A percentile compares a stretch with the other conserved stretches of the same genome.
Conservation (phyloP, 2,888 invertebrate species). For the Tenthredo livida region DNA sequence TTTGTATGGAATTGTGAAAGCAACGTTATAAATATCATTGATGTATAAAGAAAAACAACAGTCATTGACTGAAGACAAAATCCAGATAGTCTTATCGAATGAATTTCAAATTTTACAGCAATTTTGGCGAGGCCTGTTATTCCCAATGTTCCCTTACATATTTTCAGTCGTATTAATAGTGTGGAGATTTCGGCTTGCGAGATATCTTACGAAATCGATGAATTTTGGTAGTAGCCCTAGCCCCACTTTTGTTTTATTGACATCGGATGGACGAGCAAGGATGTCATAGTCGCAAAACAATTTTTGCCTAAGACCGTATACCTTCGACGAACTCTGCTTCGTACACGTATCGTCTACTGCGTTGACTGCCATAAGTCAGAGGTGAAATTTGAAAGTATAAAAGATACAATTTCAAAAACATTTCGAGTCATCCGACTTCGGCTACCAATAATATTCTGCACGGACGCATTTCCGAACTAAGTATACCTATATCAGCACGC, state of each 20-base stretch:
- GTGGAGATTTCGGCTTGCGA: conserved; percentile 60
- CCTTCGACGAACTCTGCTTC: not conserved
- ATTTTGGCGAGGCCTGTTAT: too few relatives aligned
- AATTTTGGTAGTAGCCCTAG: conserved; percentile 82
- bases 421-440: not conserved
- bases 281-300: conserved; percentile 78
- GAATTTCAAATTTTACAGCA: too few relatives aligned
- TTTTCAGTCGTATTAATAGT: not conserved
- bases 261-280: conserved; percentile 80
- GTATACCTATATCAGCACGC: not conserved
- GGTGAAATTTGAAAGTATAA: not conserved
- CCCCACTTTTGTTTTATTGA: conserved; percentile 79
- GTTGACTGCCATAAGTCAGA: not conserved
- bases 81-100: too few relatives aligned
- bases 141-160: not conserved
- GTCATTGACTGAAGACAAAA: too few relatives aligned
- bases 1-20: too few relatives aligned
- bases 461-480: not conserved
- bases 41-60: too few relatives aligned
- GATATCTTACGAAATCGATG: conserved; percentile 75
- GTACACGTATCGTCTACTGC: not conserved
- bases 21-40: too few relatives aligned
- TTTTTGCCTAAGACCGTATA: not conserved
- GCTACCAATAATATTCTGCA: not conserved
- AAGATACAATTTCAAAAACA: not conserved